phyloP scores from a whole-genome alignment of 2,113 vertebrate genomes.

The Theristicus caerulescens region DNA sequence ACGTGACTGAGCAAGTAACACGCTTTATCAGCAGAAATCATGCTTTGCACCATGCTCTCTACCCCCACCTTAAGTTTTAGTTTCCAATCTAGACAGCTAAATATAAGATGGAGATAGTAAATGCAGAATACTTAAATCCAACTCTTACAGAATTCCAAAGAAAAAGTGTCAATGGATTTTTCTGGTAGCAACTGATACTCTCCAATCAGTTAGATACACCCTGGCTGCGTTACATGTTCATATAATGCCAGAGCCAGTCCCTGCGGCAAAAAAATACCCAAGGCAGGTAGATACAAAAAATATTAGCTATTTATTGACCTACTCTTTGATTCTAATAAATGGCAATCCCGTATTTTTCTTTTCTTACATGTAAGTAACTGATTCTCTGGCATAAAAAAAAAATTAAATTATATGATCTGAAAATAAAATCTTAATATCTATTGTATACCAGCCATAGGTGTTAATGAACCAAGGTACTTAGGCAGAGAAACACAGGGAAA shows the following conservation, averaged over 20 bases:
- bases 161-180: background rate
- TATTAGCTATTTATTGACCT: background rate
- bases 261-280: background rate
- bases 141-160: background rate
- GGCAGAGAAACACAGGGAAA: background rate
- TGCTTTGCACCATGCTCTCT: background rate
- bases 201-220: background rate
- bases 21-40: background rate
- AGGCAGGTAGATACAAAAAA: background rate
- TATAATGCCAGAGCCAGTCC: background rate
- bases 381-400: background rate
- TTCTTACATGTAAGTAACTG: background rate
- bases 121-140: background rate
- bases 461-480: background rate
- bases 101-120: background rate
- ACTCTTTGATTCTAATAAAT: background rate
- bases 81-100: background rate
- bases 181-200: background rate
- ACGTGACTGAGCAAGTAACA: rapidly evolving
- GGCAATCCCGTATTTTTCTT: background rate
- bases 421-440: background rate
- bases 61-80: background rate
- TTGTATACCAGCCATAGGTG: background rate
- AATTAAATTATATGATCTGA: background rate
- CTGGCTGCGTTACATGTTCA: background rate